phyloP scores from a whole-genome alignment of 2,797 vertebrate species.

The Myotis vivesi region DNA sequence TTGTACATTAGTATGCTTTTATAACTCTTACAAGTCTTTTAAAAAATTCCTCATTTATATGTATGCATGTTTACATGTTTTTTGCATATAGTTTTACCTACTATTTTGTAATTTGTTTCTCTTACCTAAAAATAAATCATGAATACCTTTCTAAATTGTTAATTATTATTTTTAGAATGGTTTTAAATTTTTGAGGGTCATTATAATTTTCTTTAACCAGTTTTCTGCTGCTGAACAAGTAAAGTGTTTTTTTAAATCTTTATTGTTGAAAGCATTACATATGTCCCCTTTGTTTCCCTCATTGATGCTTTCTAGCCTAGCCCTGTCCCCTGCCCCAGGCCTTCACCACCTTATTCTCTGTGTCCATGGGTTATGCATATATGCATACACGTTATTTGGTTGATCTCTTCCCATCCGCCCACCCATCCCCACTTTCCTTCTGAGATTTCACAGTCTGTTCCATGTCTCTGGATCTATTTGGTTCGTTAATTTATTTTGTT shows the following conservation, averaged over 20 bases:
- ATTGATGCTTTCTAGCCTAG: no score
- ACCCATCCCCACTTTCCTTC: no score
- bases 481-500: no score
- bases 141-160: slow-evolving; percentile 16
- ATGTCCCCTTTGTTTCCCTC: no score
- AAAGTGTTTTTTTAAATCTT: not conserved
- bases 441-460: no score
- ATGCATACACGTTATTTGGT: no score
- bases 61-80: not conserved
- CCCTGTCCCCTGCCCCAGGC: no score
- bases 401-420: no score
- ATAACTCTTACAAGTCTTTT: not conserved
- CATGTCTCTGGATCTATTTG: no score
- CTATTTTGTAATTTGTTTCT: not conserved
- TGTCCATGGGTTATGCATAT: no score
- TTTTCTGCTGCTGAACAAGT: not conserved
- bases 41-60: not conserved
- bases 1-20: not conserved
- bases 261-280: no score
- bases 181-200: not conserved
- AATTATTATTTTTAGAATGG: not conserved
- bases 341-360: no score
- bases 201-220: not conserved
- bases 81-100: not conserved
- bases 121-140: not conserved